phyloP scores from a whole-genome alignment of 2,113 vertebrate genomes.

The Lontra canadensis region DNA sequence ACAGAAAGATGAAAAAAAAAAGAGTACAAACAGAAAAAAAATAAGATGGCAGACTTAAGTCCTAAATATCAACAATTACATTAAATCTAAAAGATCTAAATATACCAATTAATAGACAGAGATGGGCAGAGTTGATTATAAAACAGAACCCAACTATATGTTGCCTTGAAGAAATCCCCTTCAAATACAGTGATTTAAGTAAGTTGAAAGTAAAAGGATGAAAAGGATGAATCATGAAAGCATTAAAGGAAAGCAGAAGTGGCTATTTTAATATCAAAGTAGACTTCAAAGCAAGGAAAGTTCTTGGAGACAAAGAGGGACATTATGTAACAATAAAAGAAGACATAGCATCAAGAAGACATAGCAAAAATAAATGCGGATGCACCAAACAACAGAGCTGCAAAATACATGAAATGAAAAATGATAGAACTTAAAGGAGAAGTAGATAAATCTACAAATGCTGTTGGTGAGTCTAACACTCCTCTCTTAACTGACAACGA shows the following conservation, averaged over 20 bases:
- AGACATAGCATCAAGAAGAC: neutral
- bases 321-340: neutral
- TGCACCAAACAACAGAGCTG: neutral
- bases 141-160: neutral
- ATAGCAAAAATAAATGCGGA: neutral
- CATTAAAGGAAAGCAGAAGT: neutral
- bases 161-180: neutral
- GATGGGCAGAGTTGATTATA: neutral
- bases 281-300: neutral
- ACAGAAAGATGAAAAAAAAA: neutral
- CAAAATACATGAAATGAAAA: neutral
- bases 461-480: neutral
- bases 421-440: neutral
- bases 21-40: neutral
- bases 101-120: neutral
- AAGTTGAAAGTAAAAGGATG: neutral
- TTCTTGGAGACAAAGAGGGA: neutral
- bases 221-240: neutral
- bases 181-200: neutral
- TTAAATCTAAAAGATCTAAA: constrained; percentile 47
- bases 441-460: neutral
- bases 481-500: neutral
- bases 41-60: neutral
- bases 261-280: neutral
- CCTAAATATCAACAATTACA: neutral